Evolutionary conservation across 30 jellyfish, hydroid and myxozoan genomes (phyloP).

Genomic region (Catostylus mosaicus): DNA sequence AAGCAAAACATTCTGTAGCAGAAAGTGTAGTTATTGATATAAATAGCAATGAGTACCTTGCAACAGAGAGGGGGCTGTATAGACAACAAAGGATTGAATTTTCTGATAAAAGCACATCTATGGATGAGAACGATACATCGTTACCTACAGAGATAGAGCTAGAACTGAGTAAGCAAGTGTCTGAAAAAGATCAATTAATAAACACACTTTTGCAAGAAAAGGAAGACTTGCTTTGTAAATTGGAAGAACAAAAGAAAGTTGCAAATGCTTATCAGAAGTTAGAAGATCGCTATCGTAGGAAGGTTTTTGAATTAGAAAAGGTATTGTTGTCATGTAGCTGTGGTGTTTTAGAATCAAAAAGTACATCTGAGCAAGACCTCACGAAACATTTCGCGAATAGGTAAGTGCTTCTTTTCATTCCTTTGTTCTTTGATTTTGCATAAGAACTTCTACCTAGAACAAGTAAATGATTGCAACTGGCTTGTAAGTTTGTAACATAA

Average conservation of each 20-base stretch:
- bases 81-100: background rate
- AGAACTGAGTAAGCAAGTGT: conserved; percentile 13
- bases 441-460: no score
- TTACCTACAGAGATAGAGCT: background rate
- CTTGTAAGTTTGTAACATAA: no score
- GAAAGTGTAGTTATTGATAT: background rate
- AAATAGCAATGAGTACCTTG: background rate
- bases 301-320: conserved; percentile 75
- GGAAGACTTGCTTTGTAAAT: conserved; percentile 52
- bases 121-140: background rate
- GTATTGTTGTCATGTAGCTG: conserved; percentile 72
- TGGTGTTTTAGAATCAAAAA: conserved; percentile 29
- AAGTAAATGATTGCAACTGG: no score
- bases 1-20: background rate
- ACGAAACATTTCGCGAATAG: conserved; percentile 13
- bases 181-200: conserved; percentile 38
- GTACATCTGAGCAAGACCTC: conserved; percentile 28
- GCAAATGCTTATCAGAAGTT: conserved; percentile 97
- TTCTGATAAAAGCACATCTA: conserved; percentile 37
- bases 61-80: background rate
- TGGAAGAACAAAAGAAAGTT: conserved; percentile 93
- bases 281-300: conserved; percentile 92
- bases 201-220: conserved; percentile 35
- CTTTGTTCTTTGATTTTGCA: no score
- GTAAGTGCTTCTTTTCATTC: conserved; percentile 19